Evolutionary conservation across 2,888 invertebrate genomes (phyloP), one percentile per base, ranked within the genome.

Genomic region (Callyntrura guangdongensis): DNA sequence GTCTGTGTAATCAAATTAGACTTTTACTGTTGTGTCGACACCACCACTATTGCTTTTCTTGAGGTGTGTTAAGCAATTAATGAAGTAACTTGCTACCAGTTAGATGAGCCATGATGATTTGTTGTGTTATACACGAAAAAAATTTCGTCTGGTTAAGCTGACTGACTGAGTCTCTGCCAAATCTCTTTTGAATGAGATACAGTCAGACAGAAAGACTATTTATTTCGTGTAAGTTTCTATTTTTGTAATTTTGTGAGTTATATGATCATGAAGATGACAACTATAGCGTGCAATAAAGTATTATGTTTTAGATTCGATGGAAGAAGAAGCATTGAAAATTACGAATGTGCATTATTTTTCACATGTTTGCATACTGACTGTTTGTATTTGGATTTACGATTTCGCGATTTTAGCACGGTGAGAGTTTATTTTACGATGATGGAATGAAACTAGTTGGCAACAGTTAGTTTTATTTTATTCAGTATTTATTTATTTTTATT

Each of bases 171-270:
- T n/a, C 53, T 9, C 53, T 53, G 53, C 11, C 53, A 14, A 14
- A 2, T 9, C 8, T 5, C 53, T 14, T 49, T 49, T 53, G 14
- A 53, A 3, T 3, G 14, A 53, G 53, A 53, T 49, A 0, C 25
- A 56, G 17, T 56, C 11, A 25, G 59, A 81, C 53, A 56, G n/a
- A 81, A 56, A 14, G 36, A 8, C 12, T n/a, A 61, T 61, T 61
- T 36, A 4, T 69, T 69, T 69, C 45, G 56, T 64, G 47, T 49
- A 89, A 64, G 89, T 89, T 79, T 85, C 83, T 89, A 89, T 85
- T 79, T 89, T 89, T 84, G 85, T 85, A 89, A 84, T 84, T 67
- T 89, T 72, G 77, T 89, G 79, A 82, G 77, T 77, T 61, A 74
- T 83, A 36, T 6, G 14, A n/a, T 69, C 36, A 69, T 45, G 17